Conservation (phyloP, 2,113 vertebrate species). For the Pitta sordida region DNA sequence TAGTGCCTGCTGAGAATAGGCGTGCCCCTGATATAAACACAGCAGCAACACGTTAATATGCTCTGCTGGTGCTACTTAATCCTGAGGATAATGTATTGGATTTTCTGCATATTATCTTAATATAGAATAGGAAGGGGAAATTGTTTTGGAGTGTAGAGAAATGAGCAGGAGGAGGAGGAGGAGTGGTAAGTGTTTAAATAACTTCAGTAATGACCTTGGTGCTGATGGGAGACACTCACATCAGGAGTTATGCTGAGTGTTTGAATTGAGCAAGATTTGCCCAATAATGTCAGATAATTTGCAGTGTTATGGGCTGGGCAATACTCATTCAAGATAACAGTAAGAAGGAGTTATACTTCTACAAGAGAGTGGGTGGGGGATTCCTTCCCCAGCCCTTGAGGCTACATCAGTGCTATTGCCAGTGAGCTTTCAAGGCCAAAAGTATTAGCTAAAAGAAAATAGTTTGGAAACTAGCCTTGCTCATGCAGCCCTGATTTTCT, state of each 20-base stretch:
- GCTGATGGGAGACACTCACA: neutral
- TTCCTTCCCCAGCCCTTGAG: neutral
- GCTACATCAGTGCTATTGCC: neutral
- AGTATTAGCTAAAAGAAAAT: neutral
- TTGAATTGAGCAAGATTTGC: neutral
- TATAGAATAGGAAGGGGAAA: neutral
- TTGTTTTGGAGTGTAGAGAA: neutral
- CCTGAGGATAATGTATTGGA: conserved; percentile 9
- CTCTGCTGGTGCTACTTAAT: conserved; percentile 27
- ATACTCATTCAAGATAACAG: neutral
- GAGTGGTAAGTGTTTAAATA: neutral
- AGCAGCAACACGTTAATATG: neutral
- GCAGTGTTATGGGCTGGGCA: neutral
- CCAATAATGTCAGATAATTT: neutral
- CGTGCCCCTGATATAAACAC: neutral
- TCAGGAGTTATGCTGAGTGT: neutral
- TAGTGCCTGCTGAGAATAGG: neutral
- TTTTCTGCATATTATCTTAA: conserved; percentile 19
- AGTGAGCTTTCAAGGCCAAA: neutral
- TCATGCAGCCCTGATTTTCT: neutral
- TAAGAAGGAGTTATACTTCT: neutral
- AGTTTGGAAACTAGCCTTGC: neutral
- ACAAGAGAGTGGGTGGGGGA: fast-evolving
- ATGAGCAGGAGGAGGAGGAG: neutral
- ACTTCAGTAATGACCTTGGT: neutral